A percentile compares a stretch with the other conserved stretches of the same genome.
Conservation (phyloP, 2,888 invertebrate genomes). For the Drosophila sordidapex region DNA sequence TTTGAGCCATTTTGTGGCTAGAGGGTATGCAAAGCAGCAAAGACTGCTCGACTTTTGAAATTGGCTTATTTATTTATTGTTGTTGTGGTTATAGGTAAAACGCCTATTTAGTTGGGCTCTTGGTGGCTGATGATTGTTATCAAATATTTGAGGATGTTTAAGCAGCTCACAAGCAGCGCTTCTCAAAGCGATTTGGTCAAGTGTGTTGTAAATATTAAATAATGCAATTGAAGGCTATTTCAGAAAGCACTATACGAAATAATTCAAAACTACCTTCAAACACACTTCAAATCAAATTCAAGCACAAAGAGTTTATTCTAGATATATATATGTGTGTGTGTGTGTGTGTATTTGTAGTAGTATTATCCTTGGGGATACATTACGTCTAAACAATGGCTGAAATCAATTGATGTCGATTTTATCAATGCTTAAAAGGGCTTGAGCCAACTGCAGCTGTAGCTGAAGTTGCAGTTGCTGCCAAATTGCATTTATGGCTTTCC, state of each 20-base stretch:
- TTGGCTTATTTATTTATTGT: conserved; percentile 34
- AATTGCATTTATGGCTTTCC: conserved; percentile 79
- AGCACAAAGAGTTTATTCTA: conserved; percentile 8
- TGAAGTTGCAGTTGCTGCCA: conserved; percentile 50
- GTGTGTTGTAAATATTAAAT: conserved; percentile 4
- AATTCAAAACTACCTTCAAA: not conserved
- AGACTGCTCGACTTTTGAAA: conserved; percentile 52
- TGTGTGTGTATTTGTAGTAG: not conserved
- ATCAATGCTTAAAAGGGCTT: conserved; percentile 54
- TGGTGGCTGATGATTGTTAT: conserved; percentile 47
- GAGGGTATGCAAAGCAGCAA: conserved; percentile 30
- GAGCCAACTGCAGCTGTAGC: conserved; percentile 20
- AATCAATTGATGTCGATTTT: conserved; percentile 75
- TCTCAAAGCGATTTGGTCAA: conserved; percentile 3
- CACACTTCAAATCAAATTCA: not conserved
- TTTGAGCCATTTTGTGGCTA: not conserved
- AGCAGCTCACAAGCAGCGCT: conserved; percentile 21
- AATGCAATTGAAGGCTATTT: not conserved
- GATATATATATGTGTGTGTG: fast-evolving
- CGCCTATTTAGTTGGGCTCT: conserved; percentile 13
- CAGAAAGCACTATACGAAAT: not conserved
- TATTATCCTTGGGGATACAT: conserved; percentile 14
- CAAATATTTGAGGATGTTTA: conserved; percentile 33
- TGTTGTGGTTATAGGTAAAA: conserved; percentile 28
- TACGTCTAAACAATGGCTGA: conserved; percentile 64